phyloP scores from a whole-genome alignment of 2,797 vertebrate species.

The Steatocranus sp. region DNA sequence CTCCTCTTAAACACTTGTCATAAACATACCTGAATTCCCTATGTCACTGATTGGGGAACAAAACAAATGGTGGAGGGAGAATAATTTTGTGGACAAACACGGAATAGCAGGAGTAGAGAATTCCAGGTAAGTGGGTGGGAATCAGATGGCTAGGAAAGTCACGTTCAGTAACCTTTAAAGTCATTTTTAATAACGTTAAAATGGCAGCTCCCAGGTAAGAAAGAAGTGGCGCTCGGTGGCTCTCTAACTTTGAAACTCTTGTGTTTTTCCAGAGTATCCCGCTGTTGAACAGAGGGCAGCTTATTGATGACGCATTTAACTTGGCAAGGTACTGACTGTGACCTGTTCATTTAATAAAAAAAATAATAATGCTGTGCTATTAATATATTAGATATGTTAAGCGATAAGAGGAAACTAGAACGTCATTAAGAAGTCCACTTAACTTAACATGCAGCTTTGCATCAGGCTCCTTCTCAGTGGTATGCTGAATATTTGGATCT shows the following conservation, averaged over 20 bases:
- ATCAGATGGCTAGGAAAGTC: background rate
- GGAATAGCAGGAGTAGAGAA: background rate
- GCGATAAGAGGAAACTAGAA: background rate
- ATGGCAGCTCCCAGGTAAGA: background rate
- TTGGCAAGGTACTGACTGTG: slow-evolving; percentile 67
- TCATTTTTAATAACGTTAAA: background rate
- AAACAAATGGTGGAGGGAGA: background rate
- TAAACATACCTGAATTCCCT: background rate
- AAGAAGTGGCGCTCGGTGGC: rapidly evolving
- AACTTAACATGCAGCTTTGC: background rate
- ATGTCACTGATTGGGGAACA: background rate
- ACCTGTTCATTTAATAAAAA: background rate
- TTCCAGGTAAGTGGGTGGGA: background rate
- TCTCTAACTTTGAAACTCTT: background rate
- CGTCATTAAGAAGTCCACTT: rapidly evolving
- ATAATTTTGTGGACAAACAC: background rate
- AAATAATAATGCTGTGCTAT: background rate
- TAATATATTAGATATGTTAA: rapidly evolving
- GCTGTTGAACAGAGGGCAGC: slow-evolving; percentile 70
- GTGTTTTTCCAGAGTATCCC: slow-evolving; percentile 65
- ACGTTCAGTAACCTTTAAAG: background rate
- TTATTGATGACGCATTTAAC: slow-evolving; percentile 78
- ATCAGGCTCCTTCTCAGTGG: background rate
- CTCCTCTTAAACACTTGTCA: background rate
- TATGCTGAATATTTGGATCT: background rate